A percentile compares a stretch with the other conserved stretches of the same genome.
These are phyloP conservation scores for Aythya baeri DNA, from an alignment of 2,113 vertebrate genomes.

Conservation along the genomic window DNA sequence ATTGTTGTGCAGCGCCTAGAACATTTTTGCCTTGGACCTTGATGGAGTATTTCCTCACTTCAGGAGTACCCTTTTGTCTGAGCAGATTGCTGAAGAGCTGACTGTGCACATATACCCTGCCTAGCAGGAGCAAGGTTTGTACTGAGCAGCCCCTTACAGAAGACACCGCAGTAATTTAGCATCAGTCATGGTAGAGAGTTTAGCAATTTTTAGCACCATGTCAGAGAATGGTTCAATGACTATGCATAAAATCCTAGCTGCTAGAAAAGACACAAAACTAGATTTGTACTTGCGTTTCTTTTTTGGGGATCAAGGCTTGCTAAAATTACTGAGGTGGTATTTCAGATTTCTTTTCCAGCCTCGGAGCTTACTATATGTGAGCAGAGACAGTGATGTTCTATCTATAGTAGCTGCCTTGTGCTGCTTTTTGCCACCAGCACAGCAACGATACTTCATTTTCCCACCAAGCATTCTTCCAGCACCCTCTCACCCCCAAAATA, in stretches of 20 bases:
- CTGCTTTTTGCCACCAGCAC: neutral
- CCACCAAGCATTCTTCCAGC: neutral
- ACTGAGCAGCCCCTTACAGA: neutral
- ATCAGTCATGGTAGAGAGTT: neutral
- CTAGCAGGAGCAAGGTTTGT: neutral
- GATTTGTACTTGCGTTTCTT: neutral
- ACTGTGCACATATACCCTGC: neutral
- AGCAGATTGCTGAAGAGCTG: neutral
- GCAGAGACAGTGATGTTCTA: neutral
- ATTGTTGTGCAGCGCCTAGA: neutral
- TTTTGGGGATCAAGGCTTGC: neutral
- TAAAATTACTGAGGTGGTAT: neutral
- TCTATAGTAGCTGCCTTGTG: neutral
- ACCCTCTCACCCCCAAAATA: neutral
- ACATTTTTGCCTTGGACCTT: neutral
- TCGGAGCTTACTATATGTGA: neutral
- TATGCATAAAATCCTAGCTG: neutral
- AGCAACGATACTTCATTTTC: neutral
- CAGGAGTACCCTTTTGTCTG: neutral
- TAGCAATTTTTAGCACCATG: neutral
- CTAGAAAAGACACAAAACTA: neutral
- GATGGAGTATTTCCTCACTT: neutral
- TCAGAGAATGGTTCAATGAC: neutral
- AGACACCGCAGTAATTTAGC: neutral
- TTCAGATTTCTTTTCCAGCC: slow-evolving; percentile 10